A percentile compares a stretch with the other conserved stretches of the same genome.
phyloP scores from a whole-genome alignment of 2,888 invertebrate genomes.

The Poecilus cupreus region DNA sequence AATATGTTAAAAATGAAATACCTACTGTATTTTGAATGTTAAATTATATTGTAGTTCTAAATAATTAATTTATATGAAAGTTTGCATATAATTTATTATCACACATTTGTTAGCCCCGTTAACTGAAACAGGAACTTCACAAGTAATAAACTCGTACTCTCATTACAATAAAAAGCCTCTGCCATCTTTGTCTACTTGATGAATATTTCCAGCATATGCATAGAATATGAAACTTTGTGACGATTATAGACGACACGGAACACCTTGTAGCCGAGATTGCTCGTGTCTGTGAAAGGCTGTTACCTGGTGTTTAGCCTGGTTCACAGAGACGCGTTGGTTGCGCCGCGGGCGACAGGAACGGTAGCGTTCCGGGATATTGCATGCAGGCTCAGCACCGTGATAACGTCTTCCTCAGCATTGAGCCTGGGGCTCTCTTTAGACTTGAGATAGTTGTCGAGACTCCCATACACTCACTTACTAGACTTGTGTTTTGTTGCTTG shows the following conservation, averaged over 20 bases:
- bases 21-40: no score
- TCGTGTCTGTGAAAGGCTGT: conserved; percentile 13
- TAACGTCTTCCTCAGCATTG: conserved; percentile 39
- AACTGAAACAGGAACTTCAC: no score
- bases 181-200: not conserved
- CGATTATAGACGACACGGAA: not conserved
- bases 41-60: no score
- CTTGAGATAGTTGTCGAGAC: not conserved
- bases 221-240: conserved; percentile 8
- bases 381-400: conserved; percentile 34
- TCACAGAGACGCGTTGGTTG: not conserved
- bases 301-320: conserved; percentile 11
- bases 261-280: not conserved
- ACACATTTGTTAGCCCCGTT: no score
- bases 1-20: no score
- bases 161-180: not conserved
- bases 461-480: not conserved
- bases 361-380: conserved; percentile 33
- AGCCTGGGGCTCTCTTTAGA: not conserved
- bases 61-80: no score
- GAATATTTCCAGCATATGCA: conserved; percentile 13
- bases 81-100: no score
- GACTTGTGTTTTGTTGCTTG: no score
- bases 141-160: not conserved
- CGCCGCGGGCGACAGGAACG: conserved; percentile 15